Evolutionary conservation across 2,113 vertebrate species (phyloP), one percentile per base, ranked within the genome.

Genomic region (Otis tarda): DNA sequence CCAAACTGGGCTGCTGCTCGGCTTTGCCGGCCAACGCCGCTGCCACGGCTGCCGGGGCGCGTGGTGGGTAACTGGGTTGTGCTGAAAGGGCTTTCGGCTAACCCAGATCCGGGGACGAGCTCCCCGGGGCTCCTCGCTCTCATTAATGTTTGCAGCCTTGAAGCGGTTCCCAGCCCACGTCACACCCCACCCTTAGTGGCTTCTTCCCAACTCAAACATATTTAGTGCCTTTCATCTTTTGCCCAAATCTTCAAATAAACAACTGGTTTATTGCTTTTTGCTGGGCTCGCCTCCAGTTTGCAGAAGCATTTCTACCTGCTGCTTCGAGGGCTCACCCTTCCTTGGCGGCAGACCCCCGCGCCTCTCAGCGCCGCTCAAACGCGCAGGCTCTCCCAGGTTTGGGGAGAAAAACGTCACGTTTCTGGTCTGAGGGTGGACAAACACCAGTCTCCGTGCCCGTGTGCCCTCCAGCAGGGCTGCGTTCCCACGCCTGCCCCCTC

Each of bases 141-240:
- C 82, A 27, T 88, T 92, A 52, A 33, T 20, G 13, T 28, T 49
- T 64, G 70, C 78, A 63, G 39, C 91, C 89, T 84, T 85, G 61
- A 90, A 90, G 75, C 70, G 22, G 67, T 49, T 93, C 83, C 81
- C 2, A 2, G 83, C 50, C 64, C 4, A 0, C 50, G 89, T 79
- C 70, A 33, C 31, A 22, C 84, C 74, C 60, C 67, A 53, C 61
- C 67, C 88, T 80, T 25, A 14, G 10, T 30, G 55, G 93, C 55
- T 95, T 43, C 64, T 78, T 88, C 92, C 94, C 95, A 94, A 59
- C 27, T 56, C 93, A 92, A 94, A 90, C 59, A 80, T 3, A 41
- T 61, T 87, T 33, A 18, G 21, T 30, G 79, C 85, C 47, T 96
- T 96, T 95, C 64, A 93, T 96, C 90, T 77, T 30, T 53, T 16